These are phyloP conservation scores for Limnephilus auricula DNA, from an alignment of 2,888 invertebrate species.

Conservation along the genomic window DNA sequence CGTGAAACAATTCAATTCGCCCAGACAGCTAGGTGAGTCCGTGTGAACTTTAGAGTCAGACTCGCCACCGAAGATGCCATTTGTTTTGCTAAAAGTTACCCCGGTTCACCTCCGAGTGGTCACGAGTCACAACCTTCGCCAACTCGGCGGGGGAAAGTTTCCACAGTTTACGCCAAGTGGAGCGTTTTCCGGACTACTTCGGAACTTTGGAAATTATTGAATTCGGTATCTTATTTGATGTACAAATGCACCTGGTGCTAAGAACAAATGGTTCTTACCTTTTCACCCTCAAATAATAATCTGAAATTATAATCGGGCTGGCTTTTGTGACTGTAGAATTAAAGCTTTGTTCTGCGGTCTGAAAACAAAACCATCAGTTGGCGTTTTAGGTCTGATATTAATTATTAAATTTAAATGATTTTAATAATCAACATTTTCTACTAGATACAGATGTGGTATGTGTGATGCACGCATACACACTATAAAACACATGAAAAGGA, in stretches of 20 bases:
- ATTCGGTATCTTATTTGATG: slow-evolving; percentile 21
- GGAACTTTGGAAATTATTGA: slow-evolving; percentile 33
- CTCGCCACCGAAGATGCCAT: slow-evolving; percentile 30
- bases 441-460: too few relatives aligned
- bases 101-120: slow-evolving; percentile 35
- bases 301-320: not conserved
- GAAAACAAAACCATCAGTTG: not conserved
- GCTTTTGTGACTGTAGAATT: not conserved
- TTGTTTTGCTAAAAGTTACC: slow-evolving; percentile 18
- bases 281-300: not conserved
- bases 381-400: not conserved
- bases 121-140: slow-evolving; percentile 32
- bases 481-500: too few relatives aligned
- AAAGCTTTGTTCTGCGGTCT: not conserved
- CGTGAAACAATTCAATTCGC: not conserved
- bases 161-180: slow-evolving; percentile 5
- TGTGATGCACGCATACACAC: too few relatives aligned
- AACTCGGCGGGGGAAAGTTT: slow-evolving; percentile 27
- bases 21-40: slow-evolving; percentile 36
- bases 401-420: too few relatives aligned
- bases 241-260: slow-evolving; percentile 17
- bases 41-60: not conserved
- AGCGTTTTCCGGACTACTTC: slow-evolving; percentile 20
- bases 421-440: too few relatives aligned
- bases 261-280: not conserved